phyloP scores from a whole-genome alignment of 2,888 invertebrate genomes.

The Aricia artaxerxes region DNA sequence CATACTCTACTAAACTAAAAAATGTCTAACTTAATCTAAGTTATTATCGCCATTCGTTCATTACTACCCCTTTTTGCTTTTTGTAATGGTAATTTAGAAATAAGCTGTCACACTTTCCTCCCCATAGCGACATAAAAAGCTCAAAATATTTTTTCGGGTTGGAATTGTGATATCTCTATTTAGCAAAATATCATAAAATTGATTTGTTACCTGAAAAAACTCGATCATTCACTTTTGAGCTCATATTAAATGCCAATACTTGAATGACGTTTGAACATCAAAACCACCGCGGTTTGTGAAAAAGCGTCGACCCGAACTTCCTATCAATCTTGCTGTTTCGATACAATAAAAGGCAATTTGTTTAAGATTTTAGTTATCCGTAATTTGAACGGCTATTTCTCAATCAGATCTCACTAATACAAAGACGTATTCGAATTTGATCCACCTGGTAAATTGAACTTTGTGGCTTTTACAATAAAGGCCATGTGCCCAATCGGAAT shows the following conservation, averaged over 20 bases:
- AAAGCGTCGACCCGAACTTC: constrained; percentile 21
- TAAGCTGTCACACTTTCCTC: too few relatives aligned
- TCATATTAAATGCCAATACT: constrained; percentile 2
- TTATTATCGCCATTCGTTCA: too few relatives aligned
- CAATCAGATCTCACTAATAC: constrained; percentile 44
- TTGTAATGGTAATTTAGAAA: too few relatives aligned
- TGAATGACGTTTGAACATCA: constrained; percentile 24
- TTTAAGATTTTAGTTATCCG: constrained; percentile 52
- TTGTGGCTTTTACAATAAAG: constrained; percentile 51
- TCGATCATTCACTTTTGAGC: neutral
- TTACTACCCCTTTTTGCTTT: neutral
- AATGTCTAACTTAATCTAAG: too few relatives aligned
- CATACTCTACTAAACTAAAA: too few relatives aligned
- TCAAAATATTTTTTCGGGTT: neutral
- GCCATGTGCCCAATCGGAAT: constrained; percentile 56
- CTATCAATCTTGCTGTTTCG: constrained; percentile 27
- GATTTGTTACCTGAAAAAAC: neutral
- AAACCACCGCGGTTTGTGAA: constrained; percentile 29
- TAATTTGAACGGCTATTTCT: constrained; percentile 68
- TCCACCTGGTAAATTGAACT: constrained; percentile 32
- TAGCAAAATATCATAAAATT: neutral
- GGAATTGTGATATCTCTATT: neutral
- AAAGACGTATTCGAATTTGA: constrained; percentile 25
- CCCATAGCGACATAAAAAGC: neutral
- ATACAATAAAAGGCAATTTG: constrained; percentile 52